Evolutionary conservation across 1,140 invertebrate species (phyloP), one percentile per base, ranked within the genome.

Genomic region (Hydropsyche tenuis): DNA sequence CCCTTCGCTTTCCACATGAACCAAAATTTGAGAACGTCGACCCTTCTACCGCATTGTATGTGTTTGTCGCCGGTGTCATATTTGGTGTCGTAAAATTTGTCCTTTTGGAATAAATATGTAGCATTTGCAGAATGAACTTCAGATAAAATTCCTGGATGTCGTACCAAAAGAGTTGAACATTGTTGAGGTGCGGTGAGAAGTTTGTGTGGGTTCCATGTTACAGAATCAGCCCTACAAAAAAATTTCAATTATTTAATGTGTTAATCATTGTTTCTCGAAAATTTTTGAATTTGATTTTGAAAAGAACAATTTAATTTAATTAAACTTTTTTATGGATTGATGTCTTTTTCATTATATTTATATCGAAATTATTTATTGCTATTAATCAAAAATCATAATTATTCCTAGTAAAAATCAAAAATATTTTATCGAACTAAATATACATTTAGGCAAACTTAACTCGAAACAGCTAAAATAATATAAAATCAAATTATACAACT

Each of bases 1-100:
- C 95, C 95, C 86, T 96, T 97, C 0, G 94, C 94, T 79, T 96
- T 95, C 97, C 96, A 98, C 95, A 97, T 97, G 77, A 96, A 91
- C 96, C 96, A 99, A 79, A 98, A 94, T 81, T 98, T 98, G 53
- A 98, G 87, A 1, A 97, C 93, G 80, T 99, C 96, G 11, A 95
- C 96, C 73, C 95, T 88, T n/a, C 96, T 87, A 0, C 96, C 96
- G 80, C 96, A 97, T 80, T 90, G 89, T 18, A 99, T 91, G 74
- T 97, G 93, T 80, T 98, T 98, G 81, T 98, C 96, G 0, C 97
- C 96, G 0, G 92, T 95, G 79, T 98, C 96, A 78, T 91, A 97
- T 11, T 87, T 87, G 0, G 94, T 93, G 80, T 98, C 95, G 82
- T 99, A 99, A 79, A 96, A 95, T 85, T 99, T 99, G 82, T 98